Percentiles rank a stretch among this genome's conserved stretches.
phyloP scores from a whole-genome alignment of 2,113 vertebrate species.

The Beaufortia kweichowensis region DNA sequence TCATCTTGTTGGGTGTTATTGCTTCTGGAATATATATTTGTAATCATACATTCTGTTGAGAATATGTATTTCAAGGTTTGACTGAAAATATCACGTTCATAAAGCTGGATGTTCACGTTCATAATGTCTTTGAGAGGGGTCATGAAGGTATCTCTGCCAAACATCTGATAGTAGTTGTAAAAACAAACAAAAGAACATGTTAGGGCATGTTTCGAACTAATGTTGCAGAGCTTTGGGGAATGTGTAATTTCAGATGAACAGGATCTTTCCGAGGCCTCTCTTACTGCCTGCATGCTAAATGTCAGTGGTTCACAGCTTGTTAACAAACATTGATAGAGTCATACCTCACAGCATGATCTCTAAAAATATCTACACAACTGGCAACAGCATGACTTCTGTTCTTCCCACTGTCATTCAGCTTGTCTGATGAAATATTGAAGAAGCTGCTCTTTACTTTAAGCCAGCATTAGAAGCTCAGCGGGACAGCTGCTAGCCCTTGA shows the following conservation, averaged over 20 bases:
- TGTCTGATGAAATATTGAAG: slow-evolving; percentile 57
- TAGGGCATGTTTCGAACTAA: neutral
- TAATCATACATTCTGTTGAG: no score
- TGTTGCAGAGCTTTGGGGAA: neutral
- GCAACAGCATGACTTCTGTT: slow-evolving; percentile 26
- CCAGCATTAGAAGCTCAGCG: slow-evolving; percentile 53
- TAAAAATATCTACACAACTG: slow-evolving; percentile 38
- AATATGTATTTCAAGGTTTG: no score
- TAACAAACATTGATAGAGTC: slow-evolving; percentile 50
- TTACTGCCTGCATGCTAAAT: slow-evolving; percentile 31
- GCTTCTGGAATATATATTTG: no score
- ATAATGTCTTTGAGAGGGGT: neutral
- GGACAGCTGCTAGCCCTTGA: slow-evolving; percentile 62
- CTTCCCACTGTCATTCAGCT: slow-evolving; percentile 23
- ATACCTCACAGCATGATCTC: slow-evolving; percentile 39
- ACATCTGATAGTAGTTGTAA: neutral
- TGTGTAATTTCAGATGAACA: slow-evolving; percentile 1
- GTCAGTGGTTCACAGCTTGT: slow-evolving; percentile 51
- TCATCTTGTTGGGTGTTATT: no score
- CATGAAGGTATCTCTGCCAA: neutral
- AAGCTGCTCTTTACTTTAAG: slow-evolving; percentile 52
- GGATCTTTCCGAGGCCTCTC: neutral
- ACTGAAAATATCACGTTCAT: no score
- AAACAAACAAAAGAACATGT: slow-evolving; percentile 11
- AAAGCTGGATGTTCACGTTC: no score